These are phyloP conservation scores for Pammene aurita DNA, from an alignment of 2,888 invertebrate species.

Conservation along the genomic window DNA sequence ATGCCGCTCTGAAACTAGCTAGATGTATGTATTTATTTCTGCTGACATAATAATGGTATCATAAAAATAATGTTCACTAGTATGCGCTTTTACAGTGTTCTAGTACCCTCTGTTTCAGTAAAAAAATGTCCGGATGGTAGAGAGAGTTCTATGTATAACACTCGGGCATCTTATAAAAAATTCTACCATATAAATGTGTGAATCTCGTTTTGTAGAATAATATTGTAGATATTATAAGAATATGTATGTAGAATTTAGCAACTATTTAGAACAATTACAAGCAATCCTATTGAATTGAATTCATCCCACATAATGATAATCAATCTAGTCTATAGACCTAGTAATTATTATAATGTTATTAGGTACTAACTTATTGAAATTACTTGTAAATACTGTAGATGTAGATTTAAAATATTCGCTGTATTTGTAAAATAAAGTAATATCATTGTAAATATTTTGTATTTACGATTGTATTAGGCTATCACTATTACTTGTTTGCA, in stretches of 20 bases:
- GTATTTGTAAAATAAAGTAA: not conserved
- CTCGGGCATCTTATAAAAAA: too few species aligned
- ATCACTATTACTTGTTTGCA: not conserved
- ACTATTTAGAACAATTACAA: constrained; percentile 31
- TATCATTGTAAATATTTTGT: constrained; percentile 16
- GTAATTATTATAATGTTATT: constrained; percentile 22
- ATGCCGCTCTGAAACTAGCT: too few species aligned
- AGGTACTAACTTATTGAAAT: constrained; percentile 1
- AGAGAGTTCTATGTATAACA: too few species aligned
- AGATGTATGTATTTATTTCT: too few species aligned
- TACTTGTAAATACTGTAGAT: constrained; percentile 25
- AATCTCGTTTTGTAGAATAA: constrained; percentile 28
- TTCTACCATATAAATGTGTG: not conserved
- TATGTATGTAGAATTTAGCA: constrained; percentile 27
- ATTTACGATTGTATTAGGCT: constrained; percentile 4
- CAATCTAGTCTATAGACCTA: constrained; percentile 37
- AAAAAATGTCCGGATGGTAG: too few species aligned
- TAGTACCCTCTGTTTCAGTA: too few species aligned
- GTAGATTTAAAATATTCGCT: constrained; percentile 16
- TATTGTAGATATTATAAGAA: constrained; percentile 25
- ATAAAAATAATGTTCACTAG: too few species aligned
- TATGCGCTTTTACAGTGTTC: too few species aligned
- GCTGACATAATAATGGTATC: too few species aligned
- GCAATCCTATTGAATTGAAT: constrained; percentile 41
- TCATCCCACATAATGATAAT: constrained; percentile 33